Percentiles rank a stretch among this genome's conserved stretches.
Evolutionary conservation across 2,797 vertebrate species (phyloP).

Genomic region (Apogon hyalosoma): DNA sequence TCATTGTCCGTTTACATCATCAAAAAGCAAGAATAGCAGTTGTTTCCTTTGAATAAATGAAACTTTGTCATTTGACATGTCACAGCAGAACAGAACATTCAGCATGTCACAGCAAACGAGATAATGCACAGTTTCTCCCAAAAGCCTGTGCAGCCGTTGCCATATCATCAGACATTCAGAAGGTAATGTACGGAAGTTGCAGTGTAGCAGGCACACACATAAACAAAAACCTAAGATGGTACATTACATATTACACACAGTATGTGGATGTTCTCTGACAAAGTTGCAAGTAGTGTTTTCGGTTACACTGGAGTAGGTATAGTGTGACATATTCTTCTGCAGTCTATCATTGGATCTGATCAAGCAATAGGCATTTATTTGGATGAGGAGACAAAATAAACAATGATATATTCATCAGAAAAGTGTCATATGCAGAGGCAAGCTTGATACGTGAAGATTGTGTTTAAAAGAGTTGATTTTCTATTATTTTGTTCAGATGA

Average conservation of each 20-base stretch:
- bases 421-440: slow-evolving; percentile 33
- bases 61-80: too few relatives aligned
- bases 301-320: slow-evolving; percentile 6
- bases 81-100: too few relatives aligned
- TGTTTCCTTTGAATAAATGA: not conserved
- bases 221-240: too few relatives aligned
- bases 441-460: slow-evolving; percentile 40
- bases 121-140: too few relatives aligned
- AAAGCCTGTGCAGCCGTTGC: too few relatives aligned
- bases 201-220: too few relatives aligned
- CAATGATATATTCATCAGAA: slow-evolving; percentile 21
- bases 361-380: slow-evolving; percentile 10
- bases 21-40: slow-evolving; percentile 10
- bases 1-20: slow-evolving; percentile 44
- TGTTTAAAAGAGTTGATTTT: slow-evolving; percentile 35
- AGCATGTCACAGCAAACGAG: too few relatives aligned
- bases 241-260: too few relatives aligned
- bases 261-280: not conserved
- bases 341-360: slow-evolving; percentile 17
- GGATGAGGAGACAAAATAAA: slow-evolving; percentile 11
- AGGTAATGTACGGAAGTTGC: too few relatives aligned
- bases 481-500: slow-evolving; percentile 29
- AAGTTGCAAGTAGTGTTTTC: not conserved
- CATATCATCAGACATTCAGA: too few relatives aligned
- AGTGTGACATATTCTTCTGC: not conserved